Percentiles rank a stretch among this genome's conserved stretches.
phyloP scores from a whole-genome alignment of 2,113 vertebrate genomes.

The Thinocorus orbignyianus region DNA sequence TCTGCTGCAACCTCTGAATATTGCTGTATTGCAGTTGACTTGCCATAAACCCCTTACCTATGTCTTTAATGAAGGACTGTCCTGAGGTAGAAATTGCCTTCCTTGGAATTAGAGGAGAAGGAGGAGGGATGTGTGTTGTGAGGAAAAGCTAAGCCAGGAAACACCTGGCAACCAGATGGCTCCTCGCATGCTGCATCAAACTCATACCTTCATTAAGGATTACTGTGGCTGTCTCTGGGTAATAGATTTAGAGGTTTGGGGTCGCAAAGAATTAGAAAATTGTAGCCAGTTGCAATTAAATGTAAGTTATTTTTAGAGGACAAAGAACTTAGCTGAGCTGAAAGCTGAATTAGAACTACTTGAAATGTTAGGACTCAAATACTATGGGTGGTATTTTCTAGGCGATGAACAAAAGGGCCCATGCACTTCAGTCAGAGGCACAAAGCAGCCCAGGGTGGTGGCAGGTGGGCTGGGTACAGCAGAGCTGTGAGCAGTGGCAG shows the following conservation, averaged over 20 bases:
- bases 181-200: not conserved
- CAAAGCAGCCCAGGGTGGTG: not conserved
- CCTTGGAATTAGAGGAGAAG: constrained; percentile 28
- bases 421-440: not conserved
- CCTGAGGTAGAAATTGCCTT: constrained; percentile 3
- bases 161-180: constrained; percentile 56
- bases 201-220: constrained; percentile 54
- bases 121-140: not conserved
- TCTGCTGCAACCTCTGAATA: not conserved
- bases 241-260: constrained; percentile 60
- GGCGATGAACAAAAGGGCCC: not conserved
- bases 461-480: not conserved
- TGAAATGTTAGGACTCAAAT: not conserved
- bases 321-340: not conserved
- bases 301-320: constrained; percentile 14
- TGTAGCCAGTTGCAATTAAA: constrained; percentile 51
- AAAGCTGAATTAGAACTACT: constrained; percentile 29
- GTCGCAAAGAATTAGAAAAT: constrained; percentile 60
- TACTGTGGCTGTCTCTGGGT: constrained; percentile 38
- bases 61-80: constrained; percentile 13
- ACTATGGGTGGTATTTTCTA: not conserved
- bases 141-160: constrained; percentile 51
- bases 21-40: not conserved
- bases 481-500: not conserved
- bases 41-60: not conserved